These are phyloP conservation scores for Diploscapter pachys DNA, from an alignment of 1,140 invertebrate species.

Conservation along the genomic window DNA sequence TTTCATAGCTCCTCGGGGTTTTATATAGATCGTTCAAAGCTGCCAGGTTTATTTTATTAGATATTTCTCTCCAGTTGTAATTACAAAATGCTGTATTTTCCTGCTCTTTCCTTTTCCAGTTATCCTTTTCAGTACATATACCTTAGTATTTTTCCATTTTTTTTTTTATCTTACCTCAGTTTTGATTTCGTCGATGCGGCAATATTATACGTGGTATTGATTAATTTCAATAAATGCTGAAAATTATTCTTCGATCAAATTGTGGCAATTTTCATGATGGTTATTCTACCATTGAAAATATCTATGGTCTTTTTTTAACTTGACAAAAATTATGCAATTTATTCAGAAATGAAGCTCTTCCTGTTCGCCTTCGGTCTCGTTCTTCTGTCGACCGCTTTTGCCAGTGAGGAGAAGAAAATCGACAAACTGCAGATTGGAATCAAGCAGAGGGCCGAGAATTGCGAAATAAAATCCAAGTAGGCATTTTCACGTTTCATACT, in stretches of 20 bases:
- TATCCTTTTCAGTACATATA: no score
- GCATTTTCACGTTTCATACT: neutral
- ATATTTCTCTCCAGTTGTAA: neutral
- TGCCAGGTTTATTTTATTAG: neutral
- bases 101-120: neutral
- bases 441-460: slow-evolving; percentile 75
- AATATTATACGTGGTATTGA: no score
- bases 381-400: slow-evolving; percentile 3
- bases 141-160: no score
- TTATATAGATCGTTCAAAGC: neutral
- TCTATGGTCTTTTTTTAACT: neutral
- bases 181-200: no score
- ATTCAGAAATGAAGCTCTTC: neutral
- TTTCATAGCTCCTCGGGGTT: neutral
- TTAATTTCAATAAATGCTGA: neutral
- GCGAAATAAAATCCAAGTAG: slow-evolving; percentile 70
- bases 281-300: neutral
- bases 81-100: neutral
- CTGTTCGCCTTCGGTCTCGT: slow-evolving; percentile 3
- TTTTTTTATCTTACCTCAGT: no score
- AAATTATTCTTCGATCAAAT: neutral
- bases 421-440: slow-evolving; percentile 75
- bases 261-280: neutral
- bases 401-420: slow-evolving; percentile 23
- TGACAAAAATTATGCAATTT: neutral